Percentiles rank a stretch among this genome's conserved stretches.
Evolutionary conservation across 2,888 invertebrate genomes (phyloP).

Genomic region (Odontothrips loti): DNA sequence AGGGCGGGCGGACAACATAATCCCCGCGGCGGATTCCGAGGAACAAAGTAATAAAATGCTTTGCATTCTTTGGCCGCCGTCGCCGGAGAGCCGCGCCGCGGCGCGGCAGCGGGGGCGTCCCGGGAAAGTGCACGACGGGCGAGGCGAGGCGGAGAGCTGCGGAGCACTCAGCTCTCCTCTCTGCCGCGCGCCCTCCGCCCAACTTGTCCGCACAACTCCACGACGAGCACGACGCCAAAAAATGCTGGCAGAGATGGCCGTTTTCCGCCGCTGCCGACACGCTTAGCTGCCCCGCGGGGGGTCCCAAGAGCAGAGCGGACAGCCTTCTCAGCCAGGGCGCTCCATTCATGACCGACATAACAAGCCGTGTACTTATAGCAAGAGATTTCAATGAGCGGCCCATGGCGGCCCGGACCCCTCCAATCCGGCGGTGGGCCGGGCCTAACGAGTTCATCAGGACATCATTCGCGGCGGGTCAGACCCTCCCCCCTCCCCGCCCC

Average conservation of each 20-base stretch:
- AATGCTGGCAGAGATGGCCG: neutral
- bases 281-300: neutral
- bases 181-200: neutral
- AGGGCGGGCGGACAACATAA: slow-evolving; percentile 7
- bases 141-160: neutral
- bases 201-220: neutral
- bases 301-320: no score
- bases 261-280: neutral
- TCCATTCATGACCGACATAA: no score
- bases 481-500: no score
- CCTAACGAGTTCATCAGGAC: no score
- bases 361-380: no score
- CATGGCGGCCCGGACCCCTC: no score
- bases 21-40: neutral
- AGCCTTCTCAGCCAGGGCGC: no score
- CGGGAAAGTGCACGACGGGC: neutral
- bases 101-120: neutral
- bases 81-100: neutral
- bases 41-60: slow-evolving; percentile 27
- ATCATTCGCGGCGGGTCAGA: no score
- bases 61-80: neutral
- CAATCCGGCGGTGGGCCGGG: no score
- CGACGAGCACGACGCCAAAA: neutral
- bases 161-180: neutral
- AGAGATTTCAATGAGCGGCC: no score